A percentile compares a stretch with the other conserved stretches of the same genome.
These are phyloP conservation scores for Tenrec ecaudatus DNA, from an alignment of 2,113 vertebrate genomes.

Conservation along the genomic window DNA sequence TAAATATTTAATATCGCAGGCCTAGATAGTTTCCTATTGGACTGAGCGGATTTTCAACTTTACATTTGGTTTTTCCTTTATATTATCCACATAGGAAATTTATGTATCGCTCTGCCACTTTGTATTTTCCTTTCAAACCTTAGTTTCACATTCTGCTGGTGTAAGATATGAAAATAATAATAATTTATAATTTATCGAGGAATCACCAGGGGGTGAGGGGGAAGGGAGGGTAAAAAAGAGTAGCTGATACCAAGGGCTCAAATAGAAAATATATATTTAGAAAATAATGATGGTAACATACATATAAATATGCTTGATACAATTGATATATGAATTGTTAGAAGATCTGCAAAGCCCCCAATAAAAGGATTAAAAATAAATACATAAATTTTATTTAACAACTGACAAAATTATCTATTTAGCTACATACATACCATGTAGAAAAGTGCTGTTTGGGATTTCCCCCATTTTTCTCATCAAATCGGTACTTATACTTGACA, in stretches of 20 bases:
- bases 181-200: too few relatives aligned
- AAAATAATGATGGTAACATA: too few relatives aligned
- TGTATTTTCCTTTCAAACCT: background rate
- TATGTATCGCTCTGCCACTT: background rate
- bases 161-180: too few relatives aligned
- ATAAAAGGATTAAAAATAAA: background rate
- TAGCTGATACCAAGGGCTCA: too few relatives aligned
- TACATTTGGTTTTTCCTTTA: constrained; percentile 33
- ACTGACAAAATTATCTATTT: constrained; percentile 53
- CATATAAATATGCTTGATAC: too few relatives aligned
- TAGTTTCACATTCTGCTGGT: constrained; percentile 23
- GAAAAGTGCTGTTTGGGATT: constrained; percentile 34
- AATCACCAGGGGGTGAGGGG: too few relatives aligned
- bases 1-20: too few relatives aligned
- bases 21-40: background rate
- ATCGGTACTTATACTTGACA: constrained; percentile 51
- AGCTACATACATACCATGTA: background rate
- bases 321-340: too few relatives aligned
- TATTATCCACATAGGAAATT: background rate
- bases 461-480: constrained; percentile 65
- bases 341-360: too few relatives aligned
- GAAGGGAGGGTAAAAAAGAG: too few relatives aligned
- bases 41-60: background rate
- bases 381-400: constrained; percentile 59
- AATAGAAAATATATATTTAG: too few relatives aligned